phyloP scores from a whole-genome alignment of 2,113 vertebrate species.

The Zosterops pallidus region DNA sequence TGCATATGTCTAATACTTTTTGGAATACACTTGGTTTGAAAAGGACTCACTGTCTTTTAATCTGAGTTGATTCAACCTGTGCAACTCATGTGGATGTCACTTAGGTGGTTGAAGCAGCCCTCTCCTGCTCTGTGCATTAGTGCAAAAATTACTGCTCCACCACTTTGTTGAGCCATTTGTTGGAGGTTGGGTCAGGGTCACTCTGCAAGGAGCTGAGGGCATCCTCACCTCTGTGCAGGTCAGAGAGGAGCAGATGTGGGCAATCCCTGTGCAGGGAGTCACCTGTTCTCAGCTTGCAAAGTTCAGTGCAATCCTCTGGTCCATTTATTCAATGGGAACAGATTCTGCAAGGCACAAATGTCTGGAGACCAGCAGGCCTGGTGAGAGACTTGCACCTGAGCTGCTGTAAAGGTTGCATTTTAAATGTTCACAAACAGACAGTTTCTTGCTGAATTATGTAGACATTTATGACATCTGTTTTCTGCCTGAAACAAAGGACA shows the following conservation, averaged over 20 bases:
- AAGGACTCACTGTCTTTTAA: not conserved
- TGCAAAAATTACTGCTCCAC: not conserved
- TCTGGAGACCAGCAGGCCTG: not conserved
- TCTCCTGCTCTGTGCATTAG: not conserved
- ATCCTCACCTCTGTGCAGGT: not conserved
- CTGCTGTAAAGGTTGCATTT: not conserved
- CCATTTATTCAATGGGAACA: accelerated
- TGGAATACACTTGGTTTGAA: not conserved
- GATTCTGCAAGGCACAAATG: not conserved
- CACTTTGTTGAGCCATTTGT: not conserved
- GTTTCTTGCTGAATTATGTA: not conserved
- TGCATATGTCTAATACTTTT: not conserved
- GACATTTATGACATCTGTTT: not conserved
- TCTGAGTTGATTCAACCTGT: not conserved
- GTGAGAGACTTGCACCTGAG: not conserved
- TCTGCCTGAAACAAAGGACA: not conserved
- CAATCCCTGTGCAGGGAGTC: not conserved
- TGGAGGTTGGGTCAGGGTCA: accelerated
- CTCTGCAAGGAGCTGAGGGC: not conserved
- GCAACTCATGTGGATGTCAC: not conserved
- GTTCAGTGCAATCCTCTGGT: not conserved
- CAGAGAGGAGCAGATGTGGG: not conserved
- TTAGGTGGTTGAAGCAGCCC: not conserved
- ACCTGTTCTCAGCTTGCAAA: not conserved
- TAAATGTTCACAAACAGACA: not conserved